Conservation (phyloP, 1,140 invertebrate species). For the Oscheius sp. region DNA sequence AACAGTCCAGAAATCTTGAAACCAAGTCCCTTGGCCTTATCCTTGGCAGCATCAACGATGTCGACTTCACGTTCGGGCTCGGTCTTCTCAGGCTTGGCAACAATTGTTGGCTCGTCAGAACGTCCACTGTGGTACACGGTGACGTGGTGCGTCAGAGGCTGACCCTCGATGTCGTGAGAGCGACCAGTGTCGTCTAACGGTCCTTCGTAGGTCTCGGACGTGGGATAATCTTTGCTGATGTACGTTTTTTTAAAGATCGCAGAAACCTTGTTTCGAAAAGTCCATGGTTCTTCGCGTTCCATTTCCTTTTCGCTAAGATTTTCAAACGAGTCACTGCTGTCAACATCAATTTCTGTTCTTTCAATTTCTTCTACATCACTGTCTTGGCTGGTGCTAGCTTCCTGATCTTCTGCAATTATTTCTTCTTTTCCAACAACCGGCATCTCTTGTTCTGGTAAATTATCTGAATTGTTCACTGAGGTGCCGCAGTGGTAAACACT, state of each 20-base stretch:
- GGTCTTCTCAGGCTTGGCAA: no score
- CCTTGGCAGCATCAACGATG: no score
- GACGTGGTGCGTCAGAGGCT: conserved; percentile 14
- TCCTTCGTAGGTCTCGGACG: conserved; percentile 12
- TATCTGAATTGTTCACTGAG: neutral
- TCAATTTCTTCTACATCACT: conserved; percentile 7
- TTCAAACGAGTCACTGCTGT: conserved; percentile 3
- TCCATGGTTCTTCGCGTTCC: neutral
- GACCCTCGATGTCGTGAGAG: neutral
- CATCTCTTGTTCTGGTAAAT: neutral
- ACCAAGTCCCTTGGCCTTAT: no score
- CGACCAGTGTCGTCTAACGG: neutral
- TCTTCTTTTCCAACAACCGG: conserved; percentile 4
- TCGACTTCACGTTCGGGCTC: no score
- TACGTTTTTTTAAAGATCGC: conserved; percentile 13
- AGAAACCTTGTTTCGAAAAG: neutral
- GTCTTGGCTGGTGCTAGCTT: conserved; percentile 20
- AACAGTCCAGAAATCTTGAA: no score
- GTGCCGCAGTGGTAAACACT: conserved; percentile 8
- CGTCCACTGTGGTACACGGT: conserved; percentile 2
- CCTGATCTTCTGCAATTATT: conserved; percentile 18
- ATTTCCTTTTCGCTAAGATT: neutral
- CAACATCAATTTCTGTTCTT: neutral
- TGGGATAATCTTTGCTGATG: conserved; percentile 5
- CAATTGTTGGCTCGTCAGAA: neutral